Base-by-base conservation (phyloP, 1,140 invertebrate genomes). In the Nautilus pompilius region DNA sequence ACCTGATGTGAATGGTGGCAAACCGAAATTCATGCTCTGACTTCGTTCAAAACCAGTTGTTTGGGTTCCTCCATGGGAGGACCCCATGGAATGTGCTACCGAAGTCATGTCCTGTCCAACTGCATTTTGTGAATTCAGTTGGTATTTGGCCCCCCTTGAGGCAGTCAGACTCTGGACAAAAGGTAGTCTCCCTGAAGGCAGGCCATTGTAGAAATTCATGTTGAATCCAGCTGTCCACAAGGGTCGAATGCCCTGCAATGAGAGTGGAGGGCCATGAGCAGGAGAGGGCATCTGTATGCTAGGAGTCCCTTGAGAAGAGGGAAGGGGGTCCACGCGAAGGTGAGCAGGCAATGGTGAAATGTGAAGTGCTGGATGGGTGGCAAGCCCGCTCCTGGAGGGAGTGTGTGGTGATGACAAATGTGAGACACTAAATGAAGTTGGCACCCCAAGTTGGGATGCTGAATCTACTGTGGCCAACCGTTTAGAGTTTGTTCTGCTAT, bases 11-110 rank as follows among this genome's bases (percentile, higher is more conserved):
- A 15, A 28, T 6, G 4, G n/a, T 24, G 26, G n/a, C 15, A 28
- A 6, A 8, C n/a, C 49, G 29, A 17, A 6, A 28, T 53, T 53
- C 29, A 28, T 28, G 26, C 49, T 28, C 26, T 53, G 49, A 3
- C 29, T 53, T 28, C 29, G 26, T 53, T 53, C 49, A 53, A 28
- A 28, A 22, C 49, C 20, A 24, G n/a, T 53, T 53, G 5, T 53
- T 53, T 53, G 49, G 49, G 49, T 28, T 53, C 49, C 49, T 28
- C 49, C 49, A 53, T 53, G 49, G 49, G 49, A 53, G 29, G 49
- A 28, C 49, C 49, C 49, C 49, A 53, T 53, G 49, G 49, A 53
- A 53, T 53, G 49, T 53, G 49, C 20, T 53, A 53, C 26, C 17
- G 49, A 53, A 53, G 49, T 53, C 49, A 53, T 28, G 26, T 53